A percentile compares a stretch with the other conserved stretches of the same genome.
These are phyloP conservation scores for Argentina silus DNA, from an alignment of 2,797 vertebrate species.

Conservation along the genomic window DNA sequence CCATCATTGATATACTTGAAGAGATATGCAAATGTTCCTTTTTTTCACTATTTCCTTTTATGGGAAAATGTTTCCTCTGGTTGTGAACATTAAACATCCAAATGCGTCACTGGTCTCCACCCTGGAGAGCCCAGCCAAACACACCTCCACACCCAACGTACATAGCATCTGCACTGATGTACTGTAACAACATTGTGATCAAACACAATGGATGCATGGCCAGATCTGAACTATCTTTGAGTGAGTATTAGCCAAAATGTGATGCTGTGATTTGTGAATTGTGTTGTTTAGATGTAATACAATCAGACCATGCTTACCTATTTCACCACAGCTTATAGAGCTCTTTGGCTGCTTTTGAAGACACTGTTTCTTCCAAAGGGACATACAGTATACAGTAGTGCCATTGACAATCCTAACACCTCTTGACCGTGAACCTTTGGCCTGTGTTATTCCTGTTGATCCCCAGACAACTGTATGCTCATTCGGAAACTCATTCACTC, in stretches of 20 bases:
- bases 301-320: not conserved
- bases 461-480: too few species aligned
- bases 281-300: not conserved
- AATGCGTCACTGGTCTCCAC: conserved; percentile 43
- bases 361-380: not conserved
- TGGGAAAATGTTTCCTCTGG: conserved; percentile 48
- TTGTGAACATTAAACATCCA: conserved; percentile 37
- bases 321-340: too few species aligned
- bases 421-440: not conserved
- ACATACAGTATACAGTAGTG: not conserved
- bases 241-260: not conserved
- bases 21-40: conserved; percentile 39
- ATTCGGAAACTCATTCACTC: not conserved
- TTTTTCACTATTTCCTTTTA: conserved; percentile 41
- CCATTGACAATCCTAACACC: not conserved
- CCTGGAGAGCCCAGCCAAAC: conserved; percentile 9
- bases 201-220: not conserved
- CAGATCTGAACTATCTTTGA: not conserved
- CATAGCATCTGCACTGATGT: conserved; percentile 12
- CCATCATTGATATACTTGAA: conserved; percentile 42
- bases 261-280: not conserved
- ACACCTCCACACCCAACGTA: conserved; percentile 24
- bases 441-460: not conserved
- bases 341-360: too few species aligned
- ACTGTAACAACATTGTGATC: not conserved